Evolutionary conservation across 2,797 vertebrate species (phyloP), one percentile per base, ranked within the genome.

Genomic region (Astyanax mexicanus): DNA sequence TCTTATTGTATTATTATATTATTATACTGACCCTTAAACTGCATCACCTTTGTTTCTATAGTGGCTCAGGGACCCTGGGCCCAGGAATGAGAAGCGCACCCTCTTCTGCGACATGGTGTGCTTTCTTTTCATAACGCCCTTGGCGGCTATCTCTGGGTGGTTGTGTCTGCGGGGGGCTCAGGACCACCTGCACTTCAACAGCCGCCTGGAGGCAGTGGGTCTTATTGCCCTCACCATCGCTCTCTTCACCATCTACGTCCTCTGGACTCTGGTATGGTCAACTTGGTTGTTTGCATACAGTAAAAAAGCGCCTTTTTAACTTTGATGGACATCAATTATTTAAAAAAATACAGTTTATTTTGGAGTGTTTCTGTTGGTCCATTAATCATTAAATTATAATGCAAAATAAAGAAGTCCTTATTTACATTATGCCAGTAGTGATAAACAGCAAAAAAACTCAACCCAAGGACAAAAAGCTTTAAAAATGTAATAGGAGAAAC

Each of bases 21-120:
- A n/a, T 21, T 19, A 19, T 15, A 35, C 55, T 19, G 2, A 58
- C 9, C 8, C 44, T 68, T 49, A 60, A 51, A 60, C 40, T 21
- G 6, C 29, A 29, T 29, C 45, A 13, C 23, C 45, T 69, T 0
- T 37, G 79, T 25, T 3, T 78, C 72, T 72, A 40, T 89, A 98
- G 97, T 99, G 97, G 97, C 93, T 99, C 81, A 93, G 89, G 85
- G 95, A 98, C 78, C 96, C 96, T 0, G 95, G 96, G 15, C 96
- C 96, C 0, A 92, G 95, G 17, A 97, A 95, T 1, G 96, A 99
- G 92, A 98, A 97, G 91, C 93, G 96, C 83, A 98, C 97, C 0
- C 91, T 98, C 17, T 97, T 97, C 90, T 98, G 97, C 0, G 97
- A 99, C 91, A 96, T 97, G 95, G 93, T 98, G 69, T 98, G 97